Base-by-base conservation (phyloP, 2,888 invertebrate species). In the Amphipoea lucens region DNA sequence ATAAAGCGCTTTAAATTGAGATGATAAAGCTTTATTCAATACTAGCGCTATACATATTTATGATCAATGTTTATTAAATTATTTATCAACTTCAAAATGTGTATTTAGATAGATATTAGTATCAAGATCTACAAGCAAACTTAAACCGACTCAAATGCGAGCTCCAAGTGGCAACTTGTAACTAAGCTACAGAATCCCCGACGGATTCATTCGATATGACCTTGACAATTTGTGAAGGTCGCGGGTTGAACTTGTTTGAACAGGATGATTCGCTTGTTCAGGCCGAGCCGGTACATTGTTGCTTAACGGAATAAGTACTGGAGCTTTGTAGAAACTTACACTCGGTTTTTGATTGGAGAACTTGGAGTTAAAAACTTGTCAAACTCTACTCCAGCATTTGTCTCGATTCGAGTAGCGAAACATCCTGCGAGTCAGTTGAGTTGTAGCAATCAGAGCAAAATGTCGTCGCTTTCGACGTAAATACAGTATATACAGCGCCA, bases 171-270 rank as follows among this genome's bases (percentile, higher is more conserved):
- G 29, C 40, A 75, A 80, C 69, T 36, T 65, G 9, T 69, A 20
- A 67, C 62, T 29, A 23, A 29, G 11, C 57, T 45, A 63, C 62
- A 40, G 29, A 36, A 20, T 54, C 29, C 60, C 71, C 51, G 17
- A 14, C 4, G 69, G 76, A 72, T 68, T 9, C 20, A 72, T 72
- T 48, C 40, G 29, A 48, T 12, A 36, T 42, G 62, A 81, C 81
- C 81, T 81, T 82, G 72, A 5, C 23, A 63, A 71, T 23, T 63
- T 48, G 42, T 45, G 54, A 68, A 81, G 82, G 77, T 51, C 76
- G 20, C 14, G 29, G 9, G 20, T 23, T 20, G 40, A 23, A 63
- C 70, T 67, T 81, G 77, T 82, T 77, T 72, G 67, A 48, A 77
- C 77, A 51, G 51, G 67, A 63, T 51, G 57, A n/a, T 48, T 68